phyloP scores from a whole-genome alignment of 2,113 vertebrate genomes.

The Odocoileus hemionus region DNA sequence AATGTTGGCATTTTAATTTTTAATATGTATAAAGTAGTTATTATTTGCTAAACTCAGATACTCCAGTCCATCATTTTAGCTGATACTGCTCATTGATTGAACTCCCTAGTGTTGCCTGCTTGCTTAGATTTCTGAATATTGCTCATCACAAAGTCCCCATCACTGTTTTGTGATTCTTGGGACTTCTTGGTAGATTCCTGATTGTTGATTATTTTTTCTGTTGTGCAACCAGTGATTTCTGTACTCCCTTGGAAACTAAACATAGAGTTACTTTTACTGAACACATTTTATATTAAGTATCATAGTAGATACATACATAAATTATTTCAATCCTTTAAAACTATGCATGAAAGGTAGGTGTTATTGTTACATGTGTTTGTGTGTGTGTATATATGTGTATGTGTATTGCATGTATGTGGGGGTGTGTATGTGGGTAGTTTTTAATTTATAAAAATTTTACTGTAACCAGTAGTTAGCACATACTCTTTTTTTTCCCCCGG shows the following conservation, averaged over 20 bases:
- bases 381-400: not conserved
- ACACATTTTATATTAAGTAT: not conserved
- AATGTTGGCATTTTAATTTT: not conserved
- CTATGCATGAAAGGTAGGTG: not conserved
- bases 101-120: not conserved
- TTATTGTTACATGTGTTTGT: not conserved
- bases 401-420: not conserved
- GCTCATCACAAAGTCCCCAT: not conserved
- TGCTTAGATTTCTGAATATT: not conserved
- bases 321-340: not conserved
- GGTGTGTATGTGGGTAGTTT: not conserved
- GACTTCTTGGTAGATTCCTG: not conserved
- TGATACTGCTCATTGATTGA: not conserved
- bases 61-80: not conserved
- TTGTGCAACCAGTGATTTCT: conserved; percentile 1
- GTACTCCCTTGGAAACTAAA: not conserved
- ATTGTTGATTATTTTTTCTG: not conserved
- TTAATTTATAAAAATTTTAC: not conserved
- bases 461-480: not conserved
- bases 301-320: not conserved
- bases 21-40: not conserved
- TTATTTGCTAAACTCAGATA: not conserved
- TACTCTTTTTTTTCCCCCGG: not conserved
- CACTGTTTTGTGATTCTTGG: not conserved
- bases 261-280: not conserved